phyloP scores from a whole-genome alignment of 2,797 vertebrate genomes.

The Bradypodion ventrale region DNA sequence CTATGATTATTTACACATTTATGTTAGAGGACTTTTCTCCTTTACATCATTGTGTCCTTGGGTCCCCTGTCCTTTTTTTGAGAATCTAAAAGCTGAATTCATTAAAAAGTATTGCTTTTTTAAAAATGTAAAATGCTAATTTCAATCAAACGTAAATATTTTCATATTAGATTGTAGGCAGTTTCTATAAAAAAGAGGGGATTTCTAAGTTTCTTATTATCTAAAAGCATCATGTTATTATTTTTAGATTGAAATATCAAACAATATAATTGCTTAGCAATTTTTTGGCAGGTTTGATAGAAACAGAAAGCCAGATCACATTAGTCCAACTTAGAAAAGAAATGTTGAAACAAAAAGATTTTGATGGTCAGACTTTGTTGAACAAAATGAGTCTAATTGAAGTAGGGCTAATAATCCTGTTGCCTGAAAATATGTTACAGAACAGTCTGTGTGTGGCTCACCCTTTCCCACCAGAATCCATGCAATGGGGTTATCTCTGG shows the following conservation, averaged over 20 bases:
- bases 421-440: too few relatives aligned
- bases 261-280: not conserved
- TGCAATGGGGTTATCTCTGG: too few relatives aligned
- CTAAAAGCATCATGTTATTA: not conserved
- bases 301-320: not conserved
- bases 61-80: not conserved
- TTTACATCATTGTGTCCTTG: not conserved
- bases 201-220: not conserved
- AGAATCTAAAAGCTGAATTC: not conserved
- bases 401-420: too few relatives aligned
- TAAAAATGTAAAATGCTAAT: not conserved
- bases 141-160: not conserved
- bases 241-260: not conserved
- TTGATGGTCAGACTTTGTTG: too few relatives aligned
- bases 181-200: not conserved
- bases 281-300: not conserved
- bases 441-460: too few relatives aligned
- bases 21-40: slow-evolving; percentile 57
- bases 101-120: slow-evolving; percentile 41
- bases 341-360: too few relatives aligned
- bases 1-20: slow-evolving; percentile 57
- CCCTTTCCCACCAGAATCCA: too few relatives aligned
- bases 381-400: too few relatives aligned
- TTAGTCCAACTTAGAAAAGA: too few relatives aligned
- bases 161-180: not conserved